Percentiles rank a stretch among this genome's conserved stretches.
Evolutionary conservation across 1,140 invertebrate species (phyloP).

Genomic region (Tetraneura akinire): DNA sequence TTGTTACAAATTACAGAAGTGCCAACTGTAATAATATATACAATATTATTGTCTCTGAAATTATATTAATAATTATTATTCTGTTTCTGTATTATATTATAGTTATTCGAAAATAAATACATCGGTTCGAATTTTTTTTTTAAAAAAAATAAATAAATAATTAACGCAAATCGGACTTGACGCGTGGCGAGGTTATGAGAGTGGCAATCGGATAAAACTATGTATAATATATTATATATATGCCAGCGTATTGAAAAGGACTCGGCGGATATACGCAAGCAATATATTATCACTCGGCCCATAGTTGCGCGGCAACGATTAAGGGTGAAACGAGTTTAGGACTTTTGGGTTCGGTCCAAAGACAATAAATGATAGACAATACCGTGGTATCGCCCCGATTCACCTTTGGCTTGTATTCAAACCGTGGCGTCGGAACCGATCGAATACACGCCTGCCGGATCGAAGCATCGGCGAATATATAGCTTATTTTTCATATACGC

Average conservation of each 20-base stretch:
- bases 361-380: conserved; percentile 52
- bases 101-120: too few species aligned
- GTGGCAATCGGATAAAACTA: too few species aligned
- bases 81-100: too few species aligned
- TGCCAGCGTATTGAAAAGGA: background rate
- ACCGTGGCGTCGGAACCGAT: conserved; percentile 9
- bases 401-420: conserved; percentile 50
- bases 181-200: too few species aligned
- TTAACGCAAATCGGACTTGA: too few species aligned
- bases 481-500: background rate
- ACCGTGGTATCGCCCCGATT: conserved; percentile 10
- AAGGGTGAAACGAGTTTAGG: conserved; percentile 25
- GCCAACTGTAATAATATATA: too few species aligned
- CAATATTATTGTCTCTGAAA: too few species aligned
- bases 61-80: too few species aligned
- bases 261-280: background rate
- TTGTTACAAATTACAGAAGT: too few species aligned
- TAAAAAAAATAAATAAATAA: too few species aligned
- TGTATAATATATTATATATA: too few species aligned
- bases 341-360: conserved; percentile 39
- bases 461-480: background rate
- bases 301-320: conserved; percentile 9
- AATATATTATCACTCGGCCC: conserved; percentile 12
- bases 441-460: background rate
- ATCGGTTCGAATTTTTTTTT: too few species aligned